Evolutionary conservation across 2,888 invertebrate genomes (phyloP), one percentile per base, ranked within the genome.

Genomic region (Deilephila porcellus): DNA sequence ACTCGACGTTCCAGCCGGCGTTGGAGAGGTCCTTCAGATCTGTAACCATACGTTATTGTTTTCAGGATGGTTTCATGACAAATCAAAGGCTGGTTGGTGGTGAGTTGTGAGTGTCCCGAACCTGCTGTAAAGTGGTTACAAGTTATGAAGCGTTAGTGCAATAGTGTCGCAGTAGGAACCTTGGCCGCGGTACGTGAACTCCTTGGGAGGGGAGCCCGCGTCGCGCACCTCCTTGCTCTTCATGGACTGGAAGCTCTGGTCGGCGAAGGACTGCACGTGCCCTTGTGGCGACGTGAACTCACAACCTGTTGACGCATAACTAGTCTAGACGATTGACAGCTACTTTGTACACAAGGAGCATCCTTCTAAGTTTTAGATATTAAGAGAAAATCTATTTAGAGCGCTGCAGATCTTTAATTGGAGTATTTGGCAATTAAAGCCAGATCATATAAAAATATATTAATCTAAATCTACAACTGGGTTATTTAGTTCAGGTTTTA

Each of bases 181-280:
- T 94, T 93, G 92, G 86, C 90, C 91, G 86, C 90, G 90, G 89
- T 92, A 94, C 80, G 88, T 83, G 90, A 91, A 93, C 86, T 96
- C 96, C 90, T 96, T 95, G 74, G 96, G 96, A 45, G 97, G 97
- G 75, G 97, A 97, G 90, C 96, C 96, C 29, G 97, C 97, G 88
- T 97, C 97, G 75, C 97, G 95, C 77, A 97, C 96, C 92, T 97
- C 97, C 93, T 97, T 97, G 82, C 96, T 96, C 93, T 97, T 97
- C 89, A 97, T 95, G 78, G 97, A 96, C 88, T 97, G 95, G 93
- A 97, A 97, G 87, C 96, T 97, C 91, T 97, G 97, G 91, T 97
- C 97, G 72, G 95, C 95, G 84, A 97, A 94, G 19, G 97, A 96
- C 86, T 97, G 96, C 73, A 97, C 96, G 88, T 97, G 97, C 81